Conservation (phyloP, 2,797 vertebrate species). For the Nothura maculosa region DNA sequence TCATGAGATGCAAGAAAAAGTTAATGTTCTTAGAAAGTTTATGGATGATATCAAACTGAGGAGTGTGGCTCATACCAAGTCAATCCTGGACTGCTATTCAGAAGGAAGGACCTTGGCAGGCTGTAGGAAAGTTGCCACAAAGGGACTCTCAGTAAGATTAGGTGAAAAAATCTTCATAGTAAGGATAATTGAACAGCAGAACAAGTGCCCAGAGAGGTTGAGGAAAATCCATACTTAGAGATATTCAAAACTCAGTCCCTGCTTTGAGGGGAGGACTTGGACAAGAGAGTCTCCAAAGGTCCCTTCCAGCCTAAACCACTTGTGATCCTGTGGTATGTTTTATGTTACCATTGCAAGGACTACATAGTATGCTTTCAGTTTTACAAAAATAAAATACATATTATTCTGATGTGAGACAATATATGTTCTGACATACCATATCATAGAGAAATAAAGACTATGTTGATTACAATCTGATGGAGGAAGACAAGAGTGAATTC, state of each 20-base stretch:
- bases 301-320: background rate
- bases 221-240: background rate
- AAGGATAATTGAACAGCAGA: background rate
- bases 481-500: background rate
- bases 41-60: background rate
- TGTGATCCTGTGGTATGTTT: background rate
- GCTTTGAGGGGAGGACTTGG: fast-evolving
- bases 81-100: background rate
- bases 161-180: background rate
- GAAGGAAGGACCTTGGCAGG: background rate
- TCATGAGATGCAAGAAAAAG: background rate
- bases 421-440: background rate
- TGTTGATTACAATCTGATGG: background rate
- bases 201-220: background rate
- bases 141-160: background rate
- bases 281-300: background rate
- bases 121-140: background rate
- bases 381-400: background rate
- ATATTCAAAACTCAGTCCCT: background rate
- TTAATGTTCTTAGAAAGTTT: background rate
- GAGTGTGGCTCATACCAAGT: background rate
- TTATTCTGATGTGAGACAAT: background rate
- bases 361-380: background rate
- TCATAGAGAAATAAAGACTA: background rate
- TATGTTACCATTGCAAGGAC: background rate